Evolutionary conservation across 2,888 invertebrate genomes (phyloP).

Genomic region (Hetaerina titia): DNA sequence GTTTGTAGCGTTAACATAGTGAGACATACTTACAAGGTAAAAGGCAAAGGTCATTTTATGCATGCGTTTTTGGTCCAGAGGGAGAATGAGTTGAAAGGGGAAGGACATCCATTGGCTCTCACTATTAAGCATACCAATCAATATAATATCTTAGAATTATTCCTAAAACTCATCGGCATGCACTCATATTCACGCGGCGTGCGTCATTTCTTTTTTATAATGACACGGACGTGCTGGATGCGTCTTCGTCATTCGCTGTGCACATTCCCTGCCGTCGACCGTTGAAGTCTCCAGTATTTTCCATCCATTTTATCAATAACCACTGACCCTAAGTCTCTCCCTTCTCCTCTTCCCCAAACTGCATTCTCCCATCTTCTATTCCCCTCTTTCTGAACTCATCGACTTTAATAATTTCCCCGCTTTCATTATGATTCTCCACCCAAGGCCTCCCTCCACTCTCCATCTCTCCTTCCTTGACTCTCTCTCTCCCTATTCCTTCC

Average conservation of each 20-base stretch:
- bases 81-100: background rate
- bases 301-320: background rate
- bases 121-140: background rate
- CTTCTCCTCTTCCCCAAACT: background rate
- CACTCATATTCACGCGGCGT: background rate
- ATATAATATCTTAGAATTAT: background rate
- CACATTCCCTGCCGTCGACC: background rate
- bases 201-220: background rate
- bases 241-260: background rate
- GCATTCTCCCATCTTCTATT: background rate
- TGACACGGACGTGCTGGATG: background rate
- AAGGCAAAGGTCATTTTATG: slow-evolving; percentile 19
- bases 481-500: background rate
- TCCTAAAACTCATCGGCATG: background rate
- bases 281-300: background rate
- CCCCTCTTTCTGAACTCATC: background rate
- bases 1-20: background rate
- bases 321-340: background rate
- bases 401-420: background rate
- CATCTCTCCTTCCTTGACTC: background rate
- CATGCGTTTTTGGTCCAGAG: background rate
- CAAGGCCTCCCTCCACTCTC: background rate
- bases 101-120: background rate
- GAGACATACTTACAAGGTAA: background rate
- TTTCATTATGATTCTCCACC: background rate